These are phyloP conservation scores for Drosophila sechellia DNA, from an alignment of 1,140 invertebrate species.

Conservation along the genomic window DNA sequence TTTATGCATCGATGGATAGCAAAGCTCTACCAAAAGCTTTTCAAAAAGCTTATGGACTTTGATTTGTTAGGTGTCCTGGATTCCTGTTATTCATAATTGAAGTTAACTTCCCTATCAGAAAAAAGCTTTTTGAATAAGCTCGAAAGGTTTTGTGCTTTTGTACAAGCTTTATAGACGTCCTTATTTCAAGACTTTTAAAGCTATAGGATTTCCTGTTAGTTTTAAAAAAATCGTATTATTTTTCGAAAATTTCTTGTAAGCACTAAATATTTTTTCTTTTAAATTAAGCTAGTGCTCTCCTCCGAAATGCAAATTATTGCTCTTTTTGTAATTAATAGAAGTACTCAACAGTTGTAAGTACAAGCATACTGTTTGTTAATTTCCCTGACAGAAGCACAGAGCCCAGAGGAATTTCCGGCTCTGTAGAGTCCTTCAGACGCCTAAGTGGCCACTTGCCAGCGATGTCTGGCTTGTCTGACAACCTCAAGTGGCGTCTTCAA, in stretches of 20 bases:
- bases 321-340: background rate
- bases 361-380: conserved; percentile 11
- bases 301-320: background rate
- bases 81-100: background rate
- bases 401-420: conserved; percentile 19
- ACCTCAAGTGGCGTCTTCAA: conserved; percentile 35
- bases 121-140: conserved; percentile 2
- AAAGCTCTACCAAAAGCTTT: conserved; percentile 3
- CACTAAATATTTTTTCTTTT: background rate
- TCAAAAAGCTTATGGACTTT: background rate
- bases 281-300: background rate
- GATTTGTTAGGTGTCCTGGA: background rate
- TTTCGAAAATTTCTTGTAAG: background rate
- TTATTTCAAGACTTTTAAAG: background rate
- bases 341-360: background rate
- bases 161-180: conserved; percentile 6
- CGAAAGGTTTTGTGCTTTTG: conserved; percentile 7
- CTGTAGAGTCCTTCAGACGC: conserved; percentile 16
- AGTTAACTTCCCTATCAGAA: background rate
- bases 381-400: background rate
- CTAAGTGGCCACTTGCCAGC: conserved; percentile 39
- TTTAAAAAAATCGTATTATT: background rate
- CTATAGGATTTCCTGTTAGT: background rate
- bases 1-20: background rate
- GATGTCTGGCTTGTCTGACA: conserved; percentile 37